Evolutionary conservation across 2,888 invertebrate species (phyloP).

Genomic region (Endomychus coccineus): DNA sequence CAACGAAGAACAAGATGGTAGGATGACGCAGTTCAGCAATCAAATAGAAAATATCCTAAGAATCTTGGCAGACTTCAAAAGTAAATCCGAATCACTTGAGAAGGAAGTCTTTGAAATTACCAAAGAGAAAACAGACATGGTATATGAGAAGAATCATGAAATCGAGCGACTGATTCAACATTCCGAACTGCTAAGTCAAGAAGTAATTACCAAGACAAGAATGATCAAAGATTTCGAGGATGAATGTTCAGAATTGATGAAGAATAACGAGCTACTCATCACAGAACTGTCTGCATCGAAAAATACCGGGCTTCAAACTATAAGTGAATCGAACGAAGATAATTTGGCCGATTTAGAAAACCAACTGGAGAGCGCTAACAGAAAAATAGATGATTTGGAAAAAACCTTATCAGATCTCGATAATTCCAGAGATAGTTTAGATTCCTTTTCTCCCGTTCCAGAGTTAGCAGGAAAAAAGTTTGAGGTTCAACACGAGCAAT

Average conservation of each 20-base stretch:
- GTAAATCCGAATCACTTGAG: slow-evolving; percentile 28
- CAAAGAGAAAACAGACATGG: slow-evolving; percentile 41
- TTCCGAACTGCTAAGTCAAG: slow-evolving; percentile 38
- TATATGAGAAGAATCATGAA: slow-evolving; percentile 39
- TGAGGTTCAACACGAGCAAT: no score
- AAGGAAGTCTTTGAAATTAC: slow-evolving; percentile 44
- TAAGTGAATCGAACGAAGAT: slow-evolving; percentile 66
- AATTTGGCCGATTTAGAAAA: slow-evolving; percentile 56
- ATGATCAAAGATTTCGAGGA: slow-evolving; percentile 47
- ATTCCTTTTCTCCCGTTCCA: no score
- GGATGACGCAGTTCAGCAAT: slow-evolving; percentile 32
- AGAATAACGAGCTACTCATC: slow-evolving; percentile 63
- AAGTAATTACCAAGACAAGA: slow-evolving; percentile 36
- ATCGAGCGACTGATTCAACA: slow-evolving; percentile 39
- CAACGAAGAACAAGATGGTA: slow-evolving; percentile 20
- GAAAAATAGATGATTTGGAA: slow-evolving; percentile 43
- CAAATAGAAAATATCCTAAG: slow-evolving; percentile 45
- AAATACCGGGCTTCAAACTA: slow-evolving; percentile 60
- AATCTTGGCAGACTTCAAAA: slow-evolving; percentile 45
- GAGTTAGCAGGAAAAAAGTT: no score
- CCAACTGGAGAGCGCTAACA: slow-evolving; percentile 50
- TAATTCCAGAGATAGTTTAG: no score
- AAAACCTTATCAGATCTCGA: slow-evolving; percentile 24
- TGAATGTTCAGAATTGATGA: slow-evolving; percentile 59
- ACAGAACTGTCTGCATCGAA: slow-evolving; percentile 58